Base-by-base conservation (phyloP, 2,888 invertebrate species). In the Meloe dianella region DNA sequence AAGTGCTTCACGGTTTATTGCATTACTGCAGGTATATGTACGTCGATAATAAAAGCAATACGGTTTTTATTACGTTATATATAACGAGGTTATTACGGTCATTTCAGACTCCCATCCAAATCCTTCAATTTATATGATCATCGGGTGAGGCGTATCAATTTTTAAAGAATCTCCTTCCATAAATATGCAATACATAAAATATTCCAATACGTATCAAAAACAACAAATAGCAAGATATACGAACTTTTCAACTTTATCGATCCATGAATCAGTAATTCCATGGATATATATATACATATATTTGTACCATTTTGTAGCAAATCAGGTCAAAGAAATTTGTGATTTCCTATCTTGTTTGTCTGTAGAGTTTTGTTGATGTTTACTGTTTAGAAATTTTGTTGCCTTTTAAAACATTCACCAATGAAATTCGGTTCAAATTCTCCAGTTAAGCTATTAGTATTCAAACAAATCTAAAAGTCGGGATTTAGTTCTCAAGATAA, bases 401-500 rank as follows among this genome's bases (percentile, higher is more conserved):
- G 2, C 7, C 9, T 30, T 30, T 9, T 30, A 7, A 30, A 30
- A 30, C 10, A 20, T 20, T 47, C 17, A 9, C 9, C 10, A 24
- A 54, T 54, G 24, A 54, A 24, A 54, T 10, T 17, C 41, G 14
- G 1, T 32, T 32, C 8, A 32, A 7, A 2, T 3, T 32, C 7
- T 32, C 8, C 7, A 57, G 29, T 32, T 27, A 30, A 38, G 56
- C 63, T 65, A 66, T 67, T 64, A 66, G 69, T 65, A 65, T 74
- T 73, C 71, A 65, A n/a, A 67, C 70, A 68, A 74, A 73, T 71
- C 71, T 71, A 70, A 51, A 73, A 75, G 72, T 62, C 68, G 70
- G 73, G 74, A 76, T 76, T 76, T 73, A 76, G 70, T 73, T 68
- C 70, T 71, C 69, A 67, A 74, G 74, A 75, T 71, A 70, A 71